phyloP scores from a whole-genome alignment of 2,888 invertebrate species.

The Resseliella maxima region DNA sequence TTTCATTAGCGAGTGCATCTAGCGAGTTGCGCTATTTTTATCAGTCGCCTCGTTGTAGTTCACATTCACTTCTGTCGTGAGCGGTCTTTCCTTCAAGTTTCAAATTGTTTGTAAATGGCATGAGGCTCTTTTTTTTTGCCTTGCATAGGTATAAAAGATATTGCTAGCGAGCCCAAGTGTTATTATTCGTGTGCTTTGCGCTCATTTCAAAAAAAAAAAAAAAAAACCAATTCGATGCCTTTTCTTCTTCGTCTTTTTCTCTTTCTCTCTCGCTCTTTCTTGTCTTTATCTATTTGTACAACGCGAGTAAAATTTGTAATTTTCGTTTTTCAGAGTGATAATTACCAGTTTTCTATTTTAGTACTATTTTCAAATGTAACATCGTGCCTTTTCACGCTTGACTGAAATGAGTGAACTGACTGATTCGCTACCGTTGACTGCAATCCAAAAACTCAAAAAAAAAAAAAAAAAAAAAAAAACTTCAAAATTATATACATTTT shows the following conservation, averaged over 20 bases:
- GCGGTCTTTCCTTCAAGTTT: neutral
- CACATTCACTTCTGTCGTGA: constrained; percentile 41
- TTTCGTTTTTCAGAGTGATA: neutral
- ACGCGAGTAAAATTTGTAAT: neutral
- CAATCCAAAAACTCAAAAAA: too few relatives aligned
- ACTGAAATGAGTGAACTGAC: constrained; percentile 18
- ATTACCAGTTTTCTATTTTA: constrained; percentile 51
- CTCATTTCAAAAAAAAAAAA: neutral
- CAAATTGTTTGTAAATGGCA: constrained; percentile 40
- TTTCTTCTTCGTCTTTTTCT: too few relatives aligned
- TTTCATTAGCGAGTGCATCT: neutral
- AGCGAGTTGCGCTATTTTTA: constrained; percentile 17
- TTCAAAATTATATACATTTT: constrained; percentile 16
- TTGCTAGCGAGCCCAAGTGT: neutral
- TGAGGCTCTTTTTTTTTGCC: neutral
- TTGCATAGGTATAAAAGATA: neutral
- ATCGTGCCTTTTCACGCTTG: constrained; percentile 51
- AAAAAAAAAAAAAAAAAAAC: too few relatives aligned
- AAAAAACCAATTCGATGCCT: too few relatives aligned
- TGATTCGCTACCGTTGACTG: neutral
- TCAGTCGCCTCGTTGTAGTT: neutral
- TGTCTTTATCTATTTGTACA: neutral
- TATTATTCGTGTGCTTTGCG: constrained; percentile 8
- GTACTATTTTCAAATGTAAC: constrained; percentile 51
- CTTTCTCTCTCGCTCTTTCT: neutral